These are phyloP conservation scores for Chiloscyllium punctatum DNA, from an alignment of 2,797 vertebrate species.

Conservation along the genomic window DNA sequence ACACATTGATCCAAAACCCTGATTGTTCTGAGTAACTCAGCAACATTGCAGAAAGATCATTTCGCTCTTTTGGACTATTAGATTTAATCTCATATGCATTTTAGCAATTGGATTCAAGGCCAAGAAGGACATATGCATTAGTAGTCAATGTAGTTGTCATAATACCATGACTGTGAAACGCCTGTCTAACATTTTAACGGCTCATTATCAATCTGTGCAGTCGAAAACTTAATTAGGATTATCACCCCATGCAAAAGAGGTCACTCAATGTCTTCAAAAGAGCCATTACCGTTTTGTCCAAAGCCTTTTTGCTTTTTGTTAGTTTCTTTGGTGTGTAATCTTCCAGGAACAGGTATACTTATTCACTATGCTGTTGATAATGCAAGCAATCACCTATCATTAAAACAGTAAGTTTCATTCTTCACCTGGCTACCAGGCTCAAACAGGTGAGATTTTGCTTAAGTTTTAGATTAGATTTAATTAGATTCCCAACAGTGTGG, in stretches of 20 bases:
- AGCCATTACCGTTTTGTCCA: not conserved
- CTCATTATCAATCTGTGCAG: slow-evolving; percentile 17
- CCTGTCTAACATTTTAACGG: not conserved
- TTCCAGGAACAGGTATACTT: slow-evolving; percentile 41
- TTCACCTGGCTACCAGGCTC: slow-evolving; percentile 44
- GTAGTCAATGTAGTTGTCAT: slow-evolving; percentile 41
- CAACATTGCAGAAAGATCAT: too few species aligned
- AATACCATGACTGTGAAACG: slow-evolving; percentile 22
- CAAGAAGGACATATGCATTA: slow-evolving; percentile 51
- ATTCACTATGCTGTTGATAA: slow-evolving; percentile 33
- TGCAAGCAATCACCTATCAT: slow-evolving; percentile 42
- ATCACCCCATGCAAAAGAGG: not conserved
- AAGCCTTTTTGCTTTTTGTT: not conserved
- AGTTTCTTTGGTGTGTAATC: not conserved
- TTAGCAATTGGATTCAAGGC: slow-evolving; percentile 52
- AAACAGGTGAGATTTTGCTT: slow-evolving; percentile 39
- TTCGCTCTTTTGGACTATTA: slow-evolving; percentile 46
- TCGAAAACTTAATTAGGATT: slow-evolving; percentile 33
- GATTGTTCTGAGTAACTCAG: not conserved
- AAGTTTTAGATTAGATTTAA: not conserved
- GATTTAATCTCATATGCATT: slow-evolving; percentile 52
- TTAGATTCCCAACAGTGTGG: too few species aligned
- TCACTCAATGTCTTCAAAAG: not conserved
- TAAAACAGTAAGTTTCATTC: slow-evolving; percentile 45
- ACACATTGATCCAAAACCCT: not conserved